A percentile compares a stretch with the other conserved stretches of the same genome.
Evolutionary conservation across 1,140 invertebrate species (phyloP).

Genomic region (Eueides isabella): DNA sequence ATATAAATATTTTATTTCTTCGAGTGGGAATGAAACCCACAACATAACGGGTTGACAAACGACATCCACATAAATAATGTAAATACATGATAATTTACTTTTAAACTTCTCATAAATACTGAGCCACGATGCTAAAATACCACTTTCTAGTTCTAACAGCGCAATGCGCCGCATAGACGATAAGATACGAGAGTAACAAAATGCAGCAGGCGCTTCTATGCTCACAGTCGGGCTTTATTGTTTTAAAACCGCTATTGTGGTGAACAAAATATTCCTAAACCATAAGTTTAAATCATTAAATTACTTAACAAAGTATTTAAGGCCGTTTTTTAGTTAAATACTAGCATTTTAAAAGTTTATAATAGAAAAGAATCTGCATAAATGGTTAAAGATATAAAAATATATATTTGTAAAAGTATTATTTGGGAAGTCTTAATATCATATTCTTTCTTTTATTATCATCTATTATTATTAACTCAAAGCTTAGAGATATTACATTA

Average conservation of each 20-base stretch:
- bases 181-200: slow-evolving; percentile 14
- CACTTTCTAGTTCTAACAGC: background rate
- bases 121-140: background rate
- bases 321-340: background rate
- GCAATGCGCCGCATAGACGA: background rate
- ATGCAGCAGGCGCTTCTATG: slow-evolving; percentile 19
- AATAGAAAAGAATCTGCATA: background rate
- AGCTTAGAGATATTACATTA: slow-evolving; percentile 8
- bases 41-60: too few species aligned
- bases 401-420: background rate
- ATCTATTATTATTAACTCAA: background rate
- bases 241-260: background rate
- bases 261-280: background rate
- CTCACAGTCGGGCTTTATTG: background rate
- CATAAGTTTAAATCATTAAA: background rate
- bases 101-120: background rate
- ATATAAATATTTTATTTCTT: too few species aligned
- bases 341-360: background rate
- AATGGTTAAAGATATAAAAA: background rate
- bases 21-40: too few species aligned
- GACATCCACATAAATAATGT: background rate
- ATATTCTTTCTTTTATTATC: background rate
- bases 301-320: background rate
- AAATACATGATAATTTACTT: background rate
- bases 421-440: background rate